Evolutionary conservation across 2,113 vertebrate genomes (phyloP).

Genomic region (Junco hyemalis): DNA sequence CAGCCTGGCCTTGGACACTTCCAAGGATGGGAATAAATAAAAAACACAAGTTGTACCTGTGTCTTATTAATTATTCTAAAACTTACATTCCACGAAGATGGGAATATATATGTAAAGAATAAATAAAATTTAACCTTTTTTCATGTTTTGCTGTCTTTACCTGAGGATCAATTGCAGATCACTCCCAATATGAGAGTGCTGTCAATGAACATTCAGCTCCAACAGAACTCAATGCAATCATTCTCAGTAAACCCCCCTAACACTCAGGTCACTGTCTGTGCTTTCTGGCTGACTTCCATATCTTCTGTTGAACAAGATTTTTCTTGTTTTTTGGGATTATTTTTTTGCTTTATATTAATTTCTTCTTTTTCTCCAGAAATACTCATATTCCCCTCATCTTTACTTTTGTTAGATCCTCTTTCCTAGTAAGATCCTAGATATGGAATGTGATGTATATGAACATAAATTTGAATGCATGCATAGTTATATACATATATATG

Average conservation of each 20-base stretch:
- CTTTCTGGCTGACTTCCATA: neutral
- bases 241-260: neutral
- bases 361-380: neutral
- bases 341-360: neutral
- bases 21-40: neutral
- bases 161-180: neutral
- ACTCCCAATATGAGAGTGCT: neutral
- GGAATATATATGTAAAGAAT: neutral
- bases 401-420: neutral
- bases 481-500: neutral
- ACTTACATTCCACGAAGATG: neutral
- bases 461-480: neutral
- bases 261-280: neutral
- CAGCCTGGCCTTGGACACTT: neutral
- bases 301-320: neutral
- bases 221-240: neutral
- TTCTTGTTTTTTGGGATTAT: neutral
- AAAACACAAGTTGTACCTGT: neutral
- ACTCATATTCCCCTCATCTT: neutral
- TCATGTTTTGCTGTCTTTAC: neutral
- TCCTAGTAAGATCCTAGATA: neutral
- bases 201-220: neutral
- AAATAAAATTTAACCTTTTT: neutral
- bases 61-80: neutral
- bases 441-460: neutral